Base-by-base conservation (phyloP, 64 coral and sea anemone species). In the Trachythela sp. region DNA sequence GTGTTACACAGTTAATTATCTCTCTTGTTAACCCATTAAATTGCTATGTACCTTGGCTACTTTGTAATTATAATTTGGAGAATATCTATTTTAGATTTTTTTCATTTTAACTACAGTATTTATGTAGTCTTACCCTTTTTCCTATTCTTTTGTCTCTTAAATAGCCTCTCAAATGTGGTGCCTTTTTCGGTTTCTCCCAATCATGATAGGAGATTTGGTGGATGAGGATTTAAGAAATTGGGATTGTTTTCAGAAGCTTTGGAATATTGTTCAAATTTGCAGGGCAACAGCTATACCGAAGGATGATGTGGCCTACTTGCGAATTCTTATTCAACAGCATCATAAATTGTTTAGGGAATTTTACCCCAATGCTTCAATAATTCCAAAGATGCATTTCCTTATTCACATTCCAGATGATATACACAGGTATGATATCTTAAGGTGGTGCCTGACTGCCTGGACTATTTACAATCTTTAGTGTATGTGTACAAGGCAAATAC, bases 141-240 rank as follows among this genome's bases (percentile, higher is more conserved):
- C 29, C 42, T 32, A 31, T 64, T 51, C 42, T 40, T 27, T 34
- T 87, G 51, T 87, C 54, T 34, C 36, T 68, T 87, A 67, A 39
- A 87, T 85, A 88, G 91, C 86, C 43, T 88, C 91, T 36, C 86
- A 92, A 48, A 92, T 88, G 86, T 87, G 75, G 36, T 92, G 91
- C 60, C 86, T 92, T 40, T 92, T 88, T 83, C 86, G 86, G 26
- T 92, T 92, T 84, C 48, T 92, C 72, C 91, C 91, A 36, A 48
- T 85, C 37, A 71, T 92, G 54, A 88, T 88, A 84, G 91, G 91
- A 37, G 91, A 88, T 48, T 75, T 84, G 40, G 86, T 92, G 13
- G 36, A 80, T 17, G 4, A 42, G 49, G 91, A 88, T 4, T 38
- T 56, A 36, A 40, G 84, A 84, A 6, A 92, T 45, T 92, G 91